Evolutionary conservation across 2,888 invertebrate genomes (phyloP), one percentile per base, ranked within the genome.

Genomic region (Xylota sylvarum): DNA sequence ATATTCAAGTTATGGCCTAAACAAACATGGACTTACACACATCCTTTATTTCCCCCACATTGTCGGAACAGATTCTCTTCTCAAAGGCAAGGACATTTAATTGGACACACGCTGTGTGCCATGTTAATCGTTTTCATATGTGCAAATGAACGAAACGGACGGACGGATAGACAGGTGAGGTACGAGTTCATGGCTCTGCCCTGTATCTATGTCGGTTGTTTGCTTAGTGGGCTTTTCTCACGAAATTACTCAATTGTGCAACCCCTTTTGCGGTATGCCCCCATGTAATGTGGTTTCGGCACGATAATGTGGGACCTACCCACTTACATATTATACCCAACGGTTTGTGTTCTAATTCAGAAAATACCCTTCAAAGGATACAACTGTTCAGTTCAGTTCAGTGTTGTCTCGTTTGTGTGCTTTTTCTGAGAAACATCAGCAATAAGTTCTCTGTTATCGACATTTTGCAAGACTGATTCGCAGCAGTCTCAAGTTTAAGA

Each of bases 391-490:
- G n/a, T n/a, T n/a, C n/a, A n/a, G n/a, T n/a, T n/a, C n/a, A 2
- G 12, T 12, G 6, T 40, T 5, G 1, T n/a, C 4, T 0, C 1
- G 32, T 10, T n/a, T 35, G 9, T 43, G 5, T 27, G 6, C 32
- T n/a, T 14, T 48, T 65, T 14, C 17, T 30, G 0, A 23, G n/a
- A 30, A 30, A 19, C 10, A 32, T 32, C 27, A 43, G 19, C 17
- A 37, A 50, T 58, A 56, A 23, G n/a, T 55, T 58, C 69, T 12
- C 69, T 12, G 72, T 69, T 82, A 86, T 82, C 81, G 46, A 60
- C 48, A 48, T 40, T 72, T 86, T 73, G 81, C 81, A 77, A 77
- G 76, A 77, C 55, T 77, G 86, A 73, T 73, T 81, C 64, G 17
- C 64, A 62, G n/a, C 19, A 37, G 35, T 67, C 9, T 50, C 30